These are phyloP conservation scores for Pseudocheirus occidentalis DNA, from an alignment of 2,797 vertebrate genomes.

Conservation along the genomic window DNA sequence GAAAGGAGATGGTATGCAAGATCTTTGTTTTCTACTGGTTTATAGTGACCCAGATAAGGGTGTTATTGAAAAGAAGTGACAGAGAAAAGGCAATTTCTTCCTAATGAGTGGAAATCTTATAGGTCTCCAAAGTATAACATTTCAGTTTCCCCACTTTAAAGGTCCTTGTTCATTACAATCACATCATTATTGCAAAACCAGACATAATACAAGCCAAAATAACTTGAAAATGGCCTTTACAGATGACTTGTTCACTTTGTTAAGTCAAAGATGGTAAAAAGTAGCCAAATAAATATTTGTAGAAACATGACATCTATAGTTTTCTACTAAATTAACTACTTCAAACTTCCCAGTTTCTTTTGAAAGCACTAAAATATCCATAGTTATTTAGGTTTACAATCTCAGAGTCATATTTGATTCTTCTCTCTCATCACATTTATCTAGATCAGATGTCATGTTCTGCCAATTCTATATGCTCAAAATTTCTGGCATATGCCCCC, in stretches of 20 bases:
- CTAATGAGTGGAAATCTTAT: neutral
- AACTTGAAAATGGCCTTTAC: neutral
- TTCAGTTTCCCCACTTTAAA: neutral
- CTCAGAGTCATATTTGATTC: neutral
- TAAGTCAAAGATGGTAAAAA: neutral
- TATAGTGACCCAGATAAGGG: neutral
- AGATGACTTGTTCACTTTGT: neutral
- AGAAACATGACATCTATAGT: neutral
- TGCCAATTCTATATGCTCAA: neutral
- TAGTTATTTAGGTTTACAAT: neutral
- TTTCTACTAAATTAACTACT: neutral
- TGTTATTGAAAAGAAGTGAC: neutral
- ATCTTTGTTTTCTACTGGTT: neutral
- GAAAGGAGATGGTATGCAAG: neutral
- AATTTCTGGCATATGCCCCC: neutral
- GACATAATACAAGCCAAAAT: neutral
- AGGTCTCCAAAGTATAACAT: neutral
- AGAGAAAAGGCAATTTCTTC: neutral
- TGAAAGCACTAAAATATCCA: neutral
- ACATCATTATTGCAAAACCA: neutral
- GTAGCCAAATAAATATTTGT: neutral
- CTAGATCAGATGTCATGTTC: neutral
- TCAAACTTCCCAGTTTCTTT: neutral
- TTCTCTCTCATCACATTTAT: neutral
- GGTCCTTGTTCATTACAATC: neutral